Base-by-base conservation (phyloP, 2,888 invertebrate genomes). In the Allophyes oxyacanthae region DNA sequence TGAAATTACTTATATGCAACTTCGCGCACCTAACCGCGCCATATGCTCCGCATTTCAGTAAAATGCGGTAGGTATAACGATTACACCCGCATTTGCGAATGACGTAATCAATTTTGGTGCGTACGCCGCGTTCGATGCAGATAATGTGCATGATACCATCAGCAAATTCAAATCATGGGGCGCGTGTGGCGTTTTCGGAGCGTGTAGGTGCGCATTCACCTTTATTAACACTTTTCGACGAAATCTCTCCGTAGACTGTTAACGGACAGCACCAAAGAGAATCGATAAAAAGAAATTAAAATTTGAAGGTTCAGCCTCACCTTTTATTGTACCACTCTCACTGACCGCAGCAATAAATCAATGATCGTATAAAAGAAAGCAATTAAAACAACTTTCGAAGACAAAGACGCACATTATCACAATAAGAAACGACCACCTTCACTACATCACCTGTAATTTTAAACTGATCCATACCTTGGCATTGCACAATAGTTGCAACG, bases 381-480 rank as follows among this genome's bases (percentile, higher is more conserved):
- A 77, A 91, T 91, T 91, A 88, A 83, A 83, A 83, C 76, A 78
- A 73, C 84, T 77, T 51, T 62, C 38, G 71, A 51, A 91, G 84
- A 92, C 90, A 92, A 92, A 83, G 75, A 82, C 67, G 71, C 81
- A 84, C 83, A 91, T 93, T 82, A 93, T 88, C 86, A 92, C 92
- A 91, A 88, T 89, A 50, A 59, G 57, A 72, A 79, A 77, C 75
- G 79, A 82, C 80, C 89, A 91, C 85, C 92, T 92, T 90, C 88
- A 90, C 93, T 86, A 90, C 82, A 77, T 89, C 94, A 93, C 93
- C 93, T 94, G 93, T 89, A 90, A 89, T 90, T 91, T 86, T 61
- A 72, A 81, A 94, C 93, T 94, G 92, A 83, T 80, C 72, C 77
- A 70, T 82, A 88, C 87, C 86, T 87, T 72, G 54, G 36, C 54